phyloP scores from a whole-genome alignment of 2,797 vertebrate genomes.

The Phrynocephalus forsythii region DNA sequence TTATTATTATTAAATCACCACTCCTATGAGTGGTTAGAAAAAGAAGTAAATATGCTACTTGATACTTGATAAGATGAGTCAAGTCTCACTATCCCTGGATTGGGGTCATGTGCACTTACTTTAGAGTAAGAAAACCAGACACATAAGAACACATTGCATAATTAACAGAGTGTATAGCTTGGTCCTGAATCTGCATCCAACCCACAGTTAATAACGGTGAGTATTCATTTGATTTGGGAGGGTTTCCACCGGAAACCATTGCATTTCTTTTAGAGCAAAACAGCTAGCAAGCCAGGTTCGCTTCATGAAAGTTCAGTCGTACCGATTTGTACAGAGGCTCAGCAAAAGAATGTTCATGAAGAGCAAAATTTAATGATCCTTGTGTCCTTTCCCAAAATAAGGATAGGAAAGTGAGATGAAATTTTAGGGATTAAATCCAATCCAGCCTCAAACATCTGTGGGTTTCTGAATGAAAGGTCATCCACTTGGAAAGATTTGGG shows the following conservation, averaged over 20 bases:
- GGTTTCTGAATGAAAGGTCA: background rate
- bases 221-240: slow-evolving; percentile 39
- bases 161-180: background rate
- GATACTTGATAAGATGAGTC: background rate
- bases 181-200: background rate
- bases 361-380: background rate
- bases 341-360: background rate
- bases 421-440: background rate
- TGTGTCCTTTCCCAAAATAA: background rate
- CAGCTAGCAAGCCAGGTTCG: slow-evolving; percentile 35
- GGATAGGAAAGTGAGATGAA: background rate
- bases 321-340: background rate
- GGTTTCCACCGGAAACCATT: slow-evolving; percentile 55
- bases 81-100: background rate
- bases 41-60: background rate
- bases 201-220: background rate
- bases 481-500: background rate
- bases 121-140: background rate
- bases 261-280: slow-evolving; percentile 54
- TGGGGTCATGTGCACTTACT: too few relatives aligned
- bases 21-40: background rate
- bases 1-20: background rate
- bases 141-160: background rate
- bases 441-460: background rate
- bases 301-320: background rate